Percentiles rank a stretch among this genome's conserved stretches.
Conservation (phyloP, 23 tunicate species). For the Phallusia fumigata region DNA sequence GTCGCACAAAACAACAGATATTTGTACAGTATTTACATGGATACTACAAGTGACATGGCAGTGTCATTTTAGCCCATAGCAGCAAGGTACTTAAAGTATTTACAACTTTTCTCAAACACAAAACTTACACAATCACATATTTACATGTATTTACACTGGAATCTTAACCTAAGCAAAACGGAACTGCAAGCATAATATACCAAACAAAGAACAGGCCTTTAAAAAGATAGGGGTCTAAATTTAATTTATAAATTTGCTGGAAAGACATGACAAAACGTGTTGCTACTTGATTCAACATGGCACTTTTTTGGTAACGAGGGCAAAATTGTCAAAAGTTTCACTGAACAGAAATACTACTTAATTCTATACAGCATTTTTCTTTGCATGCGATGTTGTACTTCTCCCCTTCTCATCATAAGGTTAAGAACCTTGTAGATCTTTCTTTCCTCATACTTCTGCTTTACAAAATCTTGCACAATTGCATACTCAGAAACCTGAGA, state of each 20-base stretch:
- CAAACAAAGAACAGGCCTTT: too few species aligned
- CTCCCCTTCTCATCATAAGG: conserved; percentile 94
- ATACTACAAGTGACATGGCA: conserved; percentile 2
- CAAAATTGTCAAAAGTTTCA: not conserved
- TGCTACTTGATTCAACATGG: too few species aligned
- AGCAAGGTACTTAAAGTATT: not conserved
- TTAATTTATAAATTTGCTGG: too few species aligned
- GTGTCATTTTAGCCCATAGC: conserved; percentile 19
- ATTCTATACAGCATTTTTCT: conserved; percentile 93
- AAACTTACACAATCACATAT: not conserved
- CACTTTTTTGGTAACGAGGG: too few species aligned
- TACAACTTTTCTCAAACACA: not conserved
- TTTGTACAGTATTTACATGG: not conserved
- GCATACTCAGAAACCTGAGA: conserved; percentile 92
- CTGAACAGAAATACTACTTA: conserved; percentile 31
- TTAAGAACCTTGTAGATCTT: conserved; percentile 84
- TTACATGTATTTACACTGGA: not conserved
- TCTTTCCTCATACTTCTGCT: conserved; percentile 91
- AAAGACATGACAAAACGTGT: too few species aligned
- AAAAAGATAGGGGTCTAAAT: too few species aligned
- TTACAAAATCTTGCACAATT: conserved; percentile 82
- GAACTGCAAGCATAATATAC: too few species aligned
- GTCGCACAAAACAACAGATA: not conserved
- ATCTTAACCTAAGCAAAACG: too few species aligned
- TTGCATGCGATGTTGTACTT: conserved; percentile 96